Conservation (phyloP, 2,113 vertebrate genomes). For the Corythoichthys haematopterus region DNA sequence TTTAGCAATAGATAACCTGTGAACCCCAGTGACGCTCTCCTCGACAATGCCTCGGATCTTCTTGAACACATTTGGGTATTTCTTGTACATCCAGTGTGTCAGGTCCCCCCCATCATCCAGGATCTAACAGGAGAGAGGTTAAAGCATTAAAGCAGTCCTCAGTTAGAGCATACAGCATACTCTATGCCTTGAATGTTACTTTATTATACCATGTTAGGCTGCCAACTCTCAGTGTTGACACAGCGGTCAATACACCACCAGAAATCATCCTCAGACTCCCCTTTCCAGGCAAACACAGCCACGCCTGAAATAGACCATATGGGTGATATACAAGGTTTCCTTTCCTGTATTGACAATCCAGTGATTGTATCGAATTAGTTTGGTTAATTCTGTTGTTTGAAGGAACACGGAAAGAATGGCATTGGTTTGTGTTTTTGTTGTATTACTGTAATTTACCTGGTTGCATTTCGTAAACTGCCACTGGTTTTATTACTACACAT, state of each 20-base stretch:
- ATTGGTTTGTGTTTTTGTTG: too few species aligned
- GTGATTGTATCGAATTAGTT: neutral
- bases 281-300: constrained; percentile 96
- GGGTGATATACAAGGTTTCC: neutral
- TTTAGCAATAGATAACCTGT: constrained; percentile 72
- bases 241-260: constrained; percentile 99
- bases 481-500: neutral
- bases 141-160: neutral
- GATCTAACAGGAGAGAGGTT: constrained; percentile 72
- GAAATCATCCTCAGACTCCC: constrained; percentile 98
- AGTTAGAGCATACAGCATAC: neutral
- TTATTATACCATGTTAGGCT: constrained; percentile 87
- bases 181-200: neutral
- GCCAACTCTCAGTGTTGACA: constrained; percentile 89
- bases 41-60: constrained; percentile 98
- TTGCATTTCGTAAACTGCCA: neutral
- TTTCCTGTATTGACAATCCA: neutral
- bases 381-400: neutral
- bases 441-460: too few species aligned
- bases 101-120: constrained; percentile 97
- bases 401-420: too few species aligned
- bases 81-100: constrained; percentile 99
- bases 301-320: constrained; percentile 75
- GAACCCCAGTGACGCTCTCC: constrained; percentile 97
- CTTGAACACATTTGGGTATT: constrained; percentile 94